These are phyloP conservation scores for Vicugna pacos DNA, from an alignment of 2,113 vertebrate genomes.

Conservation along the genomic window DNA sequence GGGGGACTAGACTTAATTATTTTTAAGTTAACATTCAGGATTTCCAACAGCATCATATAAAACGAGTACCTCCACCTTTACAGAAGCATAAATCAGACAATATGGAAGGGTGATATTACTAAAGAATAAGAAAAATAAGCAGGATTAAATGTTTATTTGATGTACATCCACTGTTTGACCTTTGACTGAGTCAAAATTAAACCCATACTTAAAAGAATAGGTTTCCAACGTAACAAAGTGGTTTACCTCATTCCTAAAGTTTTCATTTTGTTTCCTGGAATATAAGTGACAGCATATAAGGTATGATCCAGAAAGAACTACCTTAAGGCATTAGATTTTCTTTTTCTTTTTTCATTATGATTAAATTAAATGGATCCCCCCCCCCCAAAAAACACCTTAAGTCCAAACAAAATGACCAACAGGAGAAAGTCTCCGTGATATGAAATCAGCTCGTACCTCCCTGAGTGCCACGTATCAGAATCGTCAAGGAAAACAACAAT, in stretches of 20 bases:
- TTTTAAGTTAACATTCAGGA: constrained; percentile 47
- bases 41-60: background rate
- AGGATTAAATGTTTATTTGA: constrained; percentile 18
- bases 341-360: background rate
- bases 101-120: background rate
- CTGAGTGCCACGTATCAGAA: background rate
- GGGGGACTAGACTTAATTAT: background rate
- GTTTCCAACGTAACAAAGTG: constrained; percentile 9
- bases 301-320: background rate
- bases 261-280: background rate
- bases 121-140: background rate
- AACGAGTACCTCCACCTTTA: background rate
- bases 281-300: background rate
- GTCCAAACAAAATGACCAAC: background rate
- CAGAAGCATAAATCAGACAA: background rate
- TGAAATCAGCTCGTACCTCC: background rate
- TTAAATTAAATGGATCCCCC: background rate
- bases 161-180: background rate
- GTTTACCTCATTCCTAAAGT: background rate
- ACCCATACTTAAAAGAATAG: background rate
- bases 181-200: background rate
- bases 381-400: background rate
- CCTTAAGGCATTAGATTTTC: background rate
- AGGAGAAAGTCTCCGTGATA: constrained; percentile 29
- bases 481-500: constrained; percentile 35